These are phyloP conservation scores for Actinia equina DNA, from an alignment of 64 coral and sea anemone genomes.

Conservation along the genomic window DNA sequence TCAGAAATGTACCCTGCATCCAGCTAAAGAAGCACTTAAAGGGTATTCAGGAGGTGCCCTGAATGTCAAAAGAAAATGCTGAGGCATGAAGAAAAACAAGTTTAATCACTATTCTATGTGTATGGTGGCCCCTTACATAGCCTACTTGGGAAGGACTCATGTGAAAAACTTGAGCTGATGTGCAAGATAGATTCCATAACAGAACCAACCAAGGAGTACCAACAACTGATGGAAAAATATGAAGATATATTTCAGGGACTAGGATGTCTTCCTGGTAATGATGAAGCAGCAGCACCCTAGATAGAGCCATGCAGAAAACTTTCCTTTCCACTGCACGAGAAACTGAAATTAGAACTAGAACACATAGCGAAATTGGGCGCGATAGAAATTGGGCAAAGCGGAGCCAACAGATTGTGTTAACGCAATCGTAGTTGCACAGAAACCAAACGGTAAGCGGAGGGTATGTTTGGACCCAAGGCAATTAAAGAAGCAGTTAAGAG, in stretches of 20 bases:
- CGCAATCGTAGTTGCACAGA: constrained; percentile 25
- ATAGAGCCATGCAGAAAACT: not conserved
- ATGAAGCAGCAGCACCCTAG: no score
- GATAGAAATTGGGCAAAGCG: no score
- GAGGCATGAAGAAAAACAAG: not conserved
- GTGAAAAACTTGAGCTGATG: not conserved
- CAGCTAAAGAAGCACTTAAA: no score
- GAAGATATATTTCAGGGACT: not conserved
- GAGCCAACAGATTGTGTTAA: constrained; percentile 53
- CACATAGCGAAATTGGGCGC: not conserved
- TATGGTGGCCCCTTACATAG: not conserved
- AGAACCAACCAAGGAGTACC: not conserved
- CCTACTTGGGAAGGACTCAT: not conserved
- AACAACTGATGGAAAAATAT: not conserved
- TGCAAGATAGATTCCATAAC: not conserved
- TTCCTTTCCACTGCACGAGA: not conserved
- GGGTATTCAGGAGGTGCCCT: not conserved
- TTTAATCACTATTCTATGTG: not conserved
- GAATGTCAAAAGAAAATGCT: not conserved
- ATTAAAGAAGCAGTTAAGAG: constrained; percentile 36
- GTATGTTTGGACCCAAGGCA: constrained; percentile 45
- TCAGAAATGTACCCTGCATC: no score
- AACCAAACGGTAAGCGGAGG: constrained; percentile 21
- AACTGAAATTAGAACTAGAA: not conserved
- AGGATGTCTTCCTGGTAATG: not conserved